Evolutionary conservation across 2,113 vertebrate species (phyloP).

Genomic region (Montifringilla adamsi): DNA sequence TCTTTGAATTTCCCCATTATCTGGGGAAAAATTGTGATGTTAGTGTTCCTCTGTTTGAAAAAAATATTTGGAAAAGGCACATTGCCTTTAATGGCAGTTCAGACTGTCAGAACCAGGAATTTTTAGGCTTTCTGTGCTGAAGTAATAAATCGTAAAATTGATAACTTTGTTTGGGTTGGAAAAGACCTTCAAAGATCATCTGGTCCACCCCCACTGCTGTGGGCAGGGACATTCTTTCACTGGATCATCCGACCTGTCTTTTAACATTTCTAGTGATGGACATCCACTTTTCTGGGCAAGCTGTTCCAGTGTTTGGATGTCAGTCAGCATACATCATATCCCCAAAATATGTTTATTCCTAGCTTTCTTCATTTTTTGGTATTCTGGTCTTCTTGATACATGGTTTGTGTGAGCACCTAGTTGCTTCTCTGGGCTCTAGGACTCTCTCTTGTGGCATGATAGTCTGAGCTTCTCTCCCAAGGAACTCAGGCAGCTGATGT

Average conservation of each 20-base stretch:
- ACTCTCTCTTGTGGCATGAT: background rate
- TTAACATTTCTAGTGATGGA: background rate
- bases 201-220: background rate
- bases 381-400: background rate
- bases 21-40: background rate
- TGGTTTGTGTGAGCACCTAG: background rate
- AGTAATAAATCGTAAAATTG: background rate
- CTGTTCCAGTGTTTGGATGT: background rate
- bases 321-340: background rate
- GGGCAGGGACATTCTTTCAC: background rate
- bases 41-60: background rate
- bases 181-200: background rate
- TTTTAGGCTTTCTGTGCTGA: background rate
- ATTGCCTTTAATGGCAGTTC: background rate
- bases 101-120: background rate
- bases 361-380: background rate
- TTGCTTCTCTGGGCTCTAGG: background rate
- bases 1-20: background rate
- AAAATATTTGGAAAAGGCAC: background rate
- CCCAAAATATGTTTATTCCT: background rate
- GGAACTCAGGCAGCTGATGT: background rate
- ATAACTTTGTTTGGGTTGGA: background rate
- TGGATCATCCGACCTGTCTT: background rate
- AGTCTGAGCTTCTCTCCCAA: background rate
- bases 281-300: background rate